Evolutionary conservation across 1,140 invertebrate species (phyloP), one percentile per base, ranked within the genome.

Genomic region (Achatina immaculata): DNA sequence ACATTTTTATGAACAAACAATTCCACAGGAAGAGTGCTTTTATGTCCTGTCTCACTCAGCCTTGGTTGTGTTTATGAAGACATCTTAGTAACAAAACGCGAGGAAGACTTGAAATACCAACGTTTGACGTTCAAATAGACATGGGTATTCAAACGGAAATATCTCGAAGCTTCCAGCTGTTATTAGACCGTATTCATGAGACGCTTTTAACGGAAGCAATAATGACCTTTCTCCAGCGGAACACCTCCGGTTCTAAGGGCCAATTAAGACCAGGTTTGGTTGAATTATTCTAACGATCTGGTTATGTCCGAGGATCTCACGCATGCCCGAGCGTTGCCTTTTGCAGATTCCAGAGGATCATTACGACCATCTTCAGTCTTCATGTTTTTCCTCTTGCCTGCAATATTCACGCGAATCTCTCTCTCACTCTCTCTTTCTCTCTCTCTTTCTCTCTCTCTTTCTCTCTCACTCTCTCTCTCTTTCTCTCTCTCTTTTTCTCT

Each of bases 361-460:
- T 68, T 24, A 68, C 31, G 14, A 68, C 14, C 19, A 68, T 68
- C 31, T 24, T 68, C 65, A 24, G 11, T 68, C 31, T 68, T 24
- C 31, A 24, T 68, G 11, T 31, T 68, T 19, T 68, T 68, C 16
- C 34, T 31, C 51, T n/a, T n/a, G 14, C 51, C 51, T n/a, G 14
- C 51, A 14, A 14, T 55, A 14, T 55, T 11, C 65, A 24, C 19
- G 19, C 65, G 11, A 19, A 14, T 11, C 65, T 31, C 31, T 68
- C 31, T 31, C 31, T 68, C 65, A 24, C 65, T 31, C 14, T 68
- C 65, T 68, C 65, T 68, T 19, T 68, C 65, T 31, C 65, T 68
- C 31, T 19, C 11, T 68, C 65, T 31, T 31, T 14, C 14, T 14
- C 69, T 38, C 9, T 38, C 34, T n/a, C 62, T 81, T 31, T 78